phyloP scores from a whole-genome alignment of 2,797 vertebrate genomes.

The Forpus xanthops region DNA sequence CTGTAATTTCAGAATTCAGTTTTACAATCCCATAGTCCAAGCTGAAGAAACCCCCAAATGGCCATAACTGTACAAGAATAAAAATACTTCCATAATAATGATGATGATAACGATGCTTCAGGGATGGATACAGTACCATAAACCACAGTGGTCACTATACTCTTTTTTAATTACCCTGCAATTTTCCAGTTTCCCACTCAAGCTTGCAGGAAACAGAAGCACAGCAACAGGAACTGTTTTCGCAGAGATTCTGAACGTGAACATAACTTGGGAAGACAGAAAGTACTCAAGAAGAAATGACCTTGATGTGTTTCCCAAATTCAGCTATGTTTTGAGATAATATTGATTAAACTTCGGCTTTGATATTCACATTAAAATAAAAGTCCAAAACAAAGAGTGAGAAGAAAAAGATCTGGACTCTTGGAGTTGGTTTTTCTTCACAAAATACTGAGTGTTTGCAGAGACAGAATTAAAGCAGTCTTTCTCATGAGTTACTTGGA shows the following conservation, averaged over 20 bases:
- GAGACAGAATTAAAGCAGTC: background rate
- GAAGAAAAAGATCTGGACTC: background rate
- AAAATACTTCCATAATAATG: background rate
- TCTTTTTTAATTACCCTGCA: background rate
- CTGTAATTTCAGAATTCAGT: background rate
- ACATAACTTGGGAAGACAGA: background rate
- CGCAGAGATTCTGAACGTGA: background rate
- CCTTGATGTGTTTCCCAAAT: background rate
- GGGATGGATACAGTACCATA: background rate
- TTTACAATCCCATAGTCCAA: background rate
- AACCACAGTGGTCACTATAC: accelerated
- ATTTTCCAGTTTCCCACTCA: background rate
- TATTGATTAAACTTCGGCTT: background rate
- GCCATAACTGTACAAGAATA: background rate
- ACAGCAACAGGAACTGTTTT: background rate
- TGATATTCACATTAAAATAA: background rate
- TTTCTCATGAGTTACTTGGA: background rate
- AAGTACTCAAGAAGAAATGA: background rate
- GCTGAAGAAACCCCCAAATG: background rate
- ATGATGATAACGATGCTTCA: background rate
- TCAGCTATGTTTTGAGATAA: background rate
- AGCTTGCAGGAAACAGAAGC: background rate
- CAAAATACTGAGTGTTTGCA: accelerated
- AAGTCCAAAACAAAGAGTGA: background rate
- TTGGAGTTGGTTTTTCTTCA: background rate